Conservation (phyloP, 2,797 vertebrate species). For the Coluber constrictor region DNA sequence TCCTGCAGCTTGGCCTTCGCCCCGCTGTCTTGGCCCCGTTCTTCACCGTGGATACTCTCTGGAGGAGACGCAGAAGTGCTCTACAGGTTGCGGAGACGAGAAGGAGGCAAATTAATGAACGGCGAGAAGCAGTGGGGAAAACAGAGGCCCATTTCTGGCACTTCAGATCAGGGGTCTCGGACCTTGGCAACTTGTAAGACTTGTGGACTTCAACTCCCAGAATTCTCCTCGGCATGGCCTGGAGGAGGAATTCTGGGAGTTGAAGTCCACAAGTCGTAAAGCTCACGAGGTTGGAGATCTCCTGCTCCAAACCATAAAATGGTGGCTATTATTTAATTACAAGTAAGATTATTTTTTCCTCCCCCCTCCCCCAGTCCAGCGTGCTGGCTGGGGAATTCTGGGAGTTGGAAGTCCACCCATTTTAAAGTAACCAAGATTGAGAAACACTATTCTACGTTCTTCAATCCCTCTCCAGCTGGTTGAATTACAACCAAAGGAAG, state of each 20-base stretch:
- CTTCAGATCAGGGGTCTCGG: neutral
- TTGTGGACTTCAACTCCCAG: neutral
- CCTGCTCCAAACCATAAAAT: neutral
- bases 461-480: neutral
- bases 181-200: neutral
- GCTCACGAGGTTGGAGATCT: no score
- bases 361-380: no score
- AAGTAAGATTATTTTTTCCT: neutral
- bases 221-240: neutral
- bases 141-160: neutral
- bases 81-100: slow-evolving; percentile 55
- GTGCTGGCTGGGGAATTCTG: neutral
- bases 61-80: slow-evolving; percentile 80
- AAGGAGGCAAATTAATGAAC: neutral
- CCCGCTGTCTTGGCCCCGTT: slow-evolving; percentile 64
- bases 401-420: neutral
- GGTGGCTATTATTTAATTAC: neutral
- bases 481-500: neutral
- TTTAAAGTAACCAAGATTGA: neutral
- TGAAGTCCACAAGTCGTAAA: neutral
- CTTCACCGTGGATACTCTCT: slow-evolving; percentile 77
- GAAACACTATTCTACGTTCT: neutral
- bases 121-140: neutral
- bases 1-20: slow-evolving; percentile 79
- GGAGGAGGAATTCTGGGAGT: neutral